Evolutionary conservation across 2,797 vertebrate species (phyloP), one percentile per base, ranked within the genome.

Genomic region (Rhinoraja longicauda): DNA sequence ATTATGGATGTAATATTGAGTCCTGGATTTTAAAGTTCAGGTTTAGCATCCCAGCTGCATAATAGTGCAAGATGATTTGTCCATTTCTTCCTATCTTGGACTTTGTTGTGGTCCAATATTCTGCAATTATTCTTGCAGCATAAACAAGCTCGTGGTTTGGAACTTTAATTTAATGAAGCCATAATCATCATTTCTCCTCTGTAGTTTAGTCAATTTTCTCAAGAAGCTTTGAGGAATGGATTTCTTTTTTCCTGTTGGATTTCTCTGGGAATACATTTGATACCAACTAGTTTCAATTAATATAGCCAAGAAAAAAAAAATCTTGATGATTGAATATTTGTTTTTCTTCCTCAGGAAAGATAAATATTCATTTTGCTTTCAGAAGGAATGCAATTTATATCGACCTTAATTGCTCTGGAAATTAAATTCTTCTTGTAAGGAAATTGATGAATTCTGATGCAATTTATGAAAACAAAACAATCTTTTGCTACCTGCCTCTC

Each of bases 131-230:
- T 90, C n/a, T 45, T 53, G 39, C 6, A 53, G 17, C 26, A 91
- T 57, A 91, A 73, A 45, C 12, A 13, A 21, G 62, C 17, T 32
- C n/a, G 24, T 19, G 12, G 24, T 29, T 91, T 45, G 24, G 67
- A 45, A 91, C 53, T 91, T 39, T 73, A 90, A 90, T 90, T 72
- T 72, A 24, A 91, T 73, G 10, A 91, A 91, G 53, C 13, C 32
- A 53, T 72, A 15, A 15, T 10, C 67, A 72, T 26, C 21, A 53
- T 92, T 75, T 21, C 10, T 13, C 53, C 39, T 17, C 26, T 39
- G 64, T 21, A 92, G 10, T 73, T 91, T 15, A 91, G 70, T 73
- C 24, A 53, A 75, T 29, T 92, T 92, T 13, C 39, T 57, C 53
- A 39, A 57, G 26, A 92, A 5, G 24, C 4, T 73, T 75, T 75